phyloP scores from a whole-genome alignment of 2,888 invertebrate species.

The Cephus runcator region DNA sequence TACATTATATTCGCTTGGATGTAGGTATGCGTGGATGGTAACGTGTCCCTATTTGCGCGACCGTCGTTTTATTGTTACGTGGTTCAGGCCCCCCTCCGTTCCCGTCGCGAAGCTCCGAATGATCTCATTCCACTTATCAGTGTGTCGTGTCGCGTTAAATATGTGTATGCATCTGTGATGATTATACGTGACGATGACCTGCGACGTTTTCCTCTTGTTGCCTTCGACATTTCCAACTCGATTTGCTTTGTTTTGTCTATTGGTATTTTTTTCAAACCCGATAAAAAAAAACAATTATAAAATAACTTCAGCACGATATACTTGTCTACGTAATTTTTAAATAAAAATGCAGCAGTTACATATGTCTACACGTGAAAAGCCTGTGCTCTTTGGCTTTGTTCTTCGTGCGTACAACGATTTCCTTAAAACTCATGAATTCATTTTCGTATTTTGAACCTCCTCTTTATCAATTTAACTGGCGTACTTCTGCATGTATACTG shows the following conservation, averaged over 20 bases:
- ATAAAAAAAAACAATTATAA: too few relatives aligned
- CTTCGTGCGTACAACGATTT: neutral
- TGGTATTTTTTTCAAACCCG: too few relatives aligned
- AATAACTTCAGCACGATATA: neutral
- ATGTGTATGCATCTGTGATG: neutral
- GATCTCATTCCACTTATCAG: constrained; percentile 53
- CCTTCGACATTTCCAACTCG: too few relatives aligned
- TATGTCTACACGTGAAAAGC: too few relatives aligned
- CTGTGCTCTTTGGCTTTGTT: neutral
- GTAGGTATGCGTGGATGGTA: neutral
- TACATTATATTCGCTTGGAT: neutral
- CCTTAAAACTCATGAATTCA: neutral
- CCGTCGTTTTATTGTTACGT: neutral
- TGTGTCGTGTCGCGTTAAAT: constrained; percentile 16
- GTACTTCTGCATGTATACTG: neutral
- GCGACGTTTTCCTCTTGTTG: too few relatives aligned
- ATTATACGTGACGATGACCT: too few relatives aligned
- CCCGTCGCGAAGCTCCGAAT: constrained; percentile 39
- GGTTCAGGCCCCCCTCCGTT: constrained; percentile 14
- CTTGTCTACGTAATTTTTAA: neutral
- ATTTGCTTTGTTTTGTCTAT: too few relatives aligned
- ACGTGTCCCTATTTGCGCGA: constrained; percentile 19
- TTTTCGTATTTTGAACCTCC: neutral
- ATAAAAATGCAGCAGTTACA: too few relatives aligned
- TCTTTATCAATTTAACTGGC: neutral